Percentiles rank a stretch among this genome's conserved stretches.
phyloP scores from a whole-genome alignment of 2,113 vertebrate species.

The Monarcha castaneiventris region DNA sequence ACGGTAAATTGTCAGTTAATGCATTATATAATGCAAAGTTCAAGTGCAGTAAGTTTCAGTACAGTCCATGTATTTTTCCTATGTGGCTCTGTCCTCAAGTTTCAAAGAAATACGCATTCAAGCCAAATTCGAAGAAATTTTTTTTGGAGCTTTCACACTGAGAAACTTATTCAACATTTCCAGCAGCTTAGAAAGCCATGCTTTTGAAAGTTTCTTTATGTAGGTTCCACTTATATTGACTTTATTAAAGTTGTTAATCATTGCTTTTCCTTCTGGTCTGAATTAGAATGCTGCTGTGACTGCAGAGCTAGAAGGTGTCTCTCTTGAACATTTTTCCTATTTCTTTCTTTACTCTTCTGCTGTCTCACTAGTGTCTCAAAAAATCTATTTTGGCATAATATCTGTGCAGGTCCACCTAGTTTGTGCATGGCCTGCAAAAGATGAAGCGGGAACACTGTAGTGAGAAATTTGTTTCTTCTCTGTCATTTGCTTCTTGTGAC shows the following conservation, averaged over 20 bases:
- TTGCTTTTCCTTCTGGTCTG: slow-evolving; percentile 24
- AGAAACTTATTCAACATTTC: slow-evolving; percentile 52
- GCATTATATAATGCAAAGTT: slow-evolving; percentile 2
- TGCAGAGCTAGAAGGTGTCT: not conserved
- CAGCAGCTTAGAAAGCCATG: not conserved
- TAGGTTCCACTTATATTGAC: not conserved
- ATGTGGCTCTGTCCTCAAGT: slow-evolving; percentile 38
- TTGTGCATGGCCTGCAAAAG: not conserved
- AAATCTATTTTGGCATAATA: not conserved
- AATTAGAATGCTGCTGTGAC: not conserved
- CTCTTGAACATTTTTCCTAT: not conserved
- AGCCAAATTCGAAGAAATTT: slow-evolving; percentile 24
- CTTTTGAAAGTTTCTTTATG: slow-evolving; percentile 3
- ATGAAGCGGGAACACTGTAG: not conserved
- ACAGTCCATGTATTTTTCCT: slow-evolving; percentile 18
- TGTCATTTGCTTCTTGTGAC: not conserved
- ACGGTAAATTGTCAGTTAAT: not conserved
- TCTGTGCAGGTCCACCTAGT: not conserved
- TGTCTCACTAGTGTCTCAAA: not conserved
- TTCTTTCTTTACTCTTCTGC: not conserved
- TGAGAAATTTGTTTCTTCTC: not conserved
- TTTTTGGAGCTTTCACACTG: slow-evolving; percentile 25
- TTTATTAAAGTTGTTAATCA: slow-evolving; percentile 47
- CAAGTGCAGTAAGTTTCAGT: not conserved
- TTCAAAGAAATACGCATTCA: slow-evolving; percentile 21